Conservation (phyloP, 2,888 invertebrate species). For the Allophyes oxyacanthae region DNA sequence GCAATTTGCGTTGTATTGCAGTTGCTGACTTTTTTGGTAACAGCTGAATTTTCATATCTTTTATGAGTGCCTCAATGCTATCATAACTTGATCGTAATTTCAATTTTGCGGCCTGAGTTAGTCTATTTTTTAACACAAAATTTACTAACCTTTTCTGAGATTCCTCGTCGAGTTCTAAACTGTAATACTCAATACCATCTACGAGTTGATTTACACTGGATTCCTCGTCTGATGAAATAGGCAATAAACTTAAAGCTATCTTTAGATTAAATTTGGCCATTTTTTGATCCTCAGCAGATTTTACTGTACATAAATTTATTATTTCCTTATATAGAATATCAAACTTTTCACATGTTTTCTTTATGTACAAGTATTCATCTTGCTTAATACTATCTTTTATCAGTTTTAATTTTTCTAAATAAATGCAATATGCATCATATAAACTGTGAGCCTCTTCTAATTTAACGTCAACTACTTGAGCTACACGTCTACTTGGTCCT, state of each 20-base stretch:
- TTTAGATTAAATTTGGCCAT: background rate
- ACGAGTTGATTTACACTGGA: background rate
- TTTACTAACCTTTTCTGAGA: conserved; percentile 6
- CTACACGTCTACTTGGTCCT: too few species aligned
- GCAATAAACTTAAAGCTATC: background rate
- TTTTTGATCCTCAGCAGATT: background rate
- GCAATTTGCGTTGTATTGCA: conserved; percentile 2
- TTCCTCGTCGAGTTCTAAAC: background rate
- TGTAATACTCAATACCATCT: conserved; percentile 12
- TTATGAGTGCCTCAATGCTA: background rate
- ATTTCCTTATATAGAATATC: background rate
- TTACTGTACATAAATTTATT: background rate
- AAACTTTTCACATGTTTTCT: background rate
- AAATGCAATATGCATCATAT: background rate
- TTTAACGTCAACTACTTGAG: too few species aligned
- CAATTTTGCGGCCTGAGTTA: conserved; percentile 5
- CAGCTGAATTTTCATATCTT: conserved; percentile 8
- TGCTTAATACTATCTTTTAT: background rate
- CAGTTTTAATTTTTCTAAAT: background rate
- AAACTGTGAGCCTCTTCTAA: too few species aligned
- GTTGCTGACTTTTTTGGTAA: conserved; percentile 12
- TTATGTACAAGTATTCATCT: background rate
- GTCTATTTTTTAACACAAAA: conserved; percentile 13
- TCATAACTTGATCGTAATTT: conserved; percentile 7
- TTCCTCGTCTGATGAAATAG: background rate